A percentile compares a stretch with the other conserved stretches of the same genome.
Conservation (phyloP, 1,140 invertebrate genomes). For the Drosophila biarmipes region DNA sequence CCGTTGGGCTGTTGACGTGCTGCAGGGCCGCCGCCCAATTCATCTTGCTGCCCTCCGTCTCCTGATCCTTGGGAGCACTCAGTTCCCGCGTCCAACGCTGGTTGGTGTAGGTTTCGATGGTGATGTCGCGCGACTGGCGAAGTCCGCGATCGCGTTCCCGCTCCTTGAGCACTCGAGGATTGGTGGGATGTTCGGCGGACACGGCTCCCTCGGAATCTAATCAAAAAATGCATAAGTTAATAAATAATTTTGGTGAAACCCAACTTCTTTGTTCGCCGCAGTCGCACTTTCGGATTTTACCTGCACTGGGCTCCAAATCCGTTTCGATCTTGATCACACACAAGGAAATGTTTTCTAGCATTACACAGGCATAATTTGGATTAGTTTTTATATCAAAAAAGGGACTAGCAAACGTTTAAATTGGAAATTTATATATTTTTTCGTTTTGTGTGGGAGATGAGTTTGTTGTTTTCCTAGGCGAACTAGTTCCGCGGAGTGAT, state of each 20-base stretch:
- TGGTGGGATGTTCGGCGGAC: conserved; percentile 77
- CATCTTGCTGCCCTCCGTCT: conserved; percentile 43
- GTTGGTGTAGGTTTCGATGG: conserved; percentile 88
- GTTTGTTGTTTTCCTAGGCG: conserved; percentile 19
- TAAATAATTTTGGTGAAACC: conserved; percentile 23
- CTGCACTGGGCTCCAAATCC: conserved; percentile 66
- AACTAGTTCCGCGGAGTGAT: conserved; percentile 12
- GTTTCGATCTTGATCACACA: conserved; percentile 84
- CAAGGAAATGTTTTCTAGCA: conserved; percentile 81
- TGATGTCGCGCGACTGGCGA: conserved; percentile 87
- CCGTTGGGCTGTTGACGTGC: conserved; percentile 67
- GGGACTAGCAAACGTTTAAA: neutral
- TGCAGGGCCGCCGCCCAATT: conserved; percentile 79
- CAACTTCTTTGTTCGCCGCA: conserved; percentile 29
- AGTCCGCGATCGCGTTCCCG: conserved; percentile 86
- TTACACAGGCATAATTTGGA: conserved; percentile 74
- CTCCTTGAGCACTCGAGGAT: conserved; percentile 78
- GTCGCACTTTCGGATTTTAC: conserved; percentile 34
- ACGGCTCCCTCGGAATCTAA: conserved; percentile 66
- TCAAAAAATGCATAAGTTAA: neutral
- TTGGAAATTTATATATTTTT: conserved; percentile 11
- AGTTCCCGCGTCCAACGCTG: conserved; percentile 83
- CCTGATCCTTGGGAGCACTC: neutral
- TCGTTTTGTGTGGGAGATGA: conserved; percentile 5
- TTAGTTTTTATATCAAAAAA: conserved; percentile 38